These are phyloP conservation scores for Melanerpes formicivorus DNA, from an alignment of 2,113 vertebrate genomes.

Conservation along the genomic window DNA sequence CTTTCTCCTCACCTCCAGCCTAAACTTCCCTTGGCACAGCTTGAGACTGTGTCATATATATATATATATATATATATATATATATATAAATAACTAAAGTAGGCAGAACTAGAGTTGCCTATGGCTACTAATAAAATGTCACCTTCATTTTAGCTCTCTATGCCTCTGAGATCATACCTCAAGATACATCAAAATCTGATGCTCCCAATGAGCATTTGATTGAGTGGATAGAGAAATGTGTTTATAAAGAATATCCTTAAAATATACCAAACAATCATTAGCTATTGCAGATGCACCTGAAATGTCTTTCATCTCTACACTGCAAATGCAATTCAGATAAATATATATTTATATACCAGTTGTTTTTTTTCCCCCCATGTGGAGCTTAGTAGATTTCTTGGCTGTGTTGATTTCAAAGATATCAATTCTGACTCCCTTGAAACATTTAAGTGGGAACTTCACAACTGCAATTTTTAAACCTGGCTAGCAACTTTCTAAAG, in stretches of 20 bases:
- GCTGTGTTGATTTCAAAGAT: not conserved
- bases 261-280: not conserved
- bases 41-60: no score
- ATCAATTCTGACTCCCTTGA: not conserved
- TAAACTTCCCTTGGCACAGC: no score
- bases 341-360: not conserved
- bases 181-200: slow-evolving; percentile 26
- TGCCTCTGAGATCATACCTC: not conserved
- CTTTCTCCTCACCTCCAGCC: no score
- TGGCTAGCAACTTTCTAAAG: not conserved
- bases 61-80: not conserved
- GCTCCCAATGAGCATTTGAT: not conserved
- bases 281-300: not conserved
- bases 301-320: not conserved
- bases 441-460: not conserved
- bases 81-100: slow-evolving; percentile 4
- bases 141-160: slow-evolving; percentile 7
- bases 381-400: not conserved
- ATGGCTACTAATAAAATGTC: slow-evolving; percentile 19
- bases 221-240: not conserved
- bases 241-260: slow-evolving; percentile 18
- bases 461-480: not conserved
- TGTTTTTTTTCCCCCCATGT: not conserved
- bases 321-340: not conserved
- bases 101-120: not conserved